phyloP scores from a whole-genome alignment of 2,797 vertebrate genomes.

The Menidia menidia region DNA sequence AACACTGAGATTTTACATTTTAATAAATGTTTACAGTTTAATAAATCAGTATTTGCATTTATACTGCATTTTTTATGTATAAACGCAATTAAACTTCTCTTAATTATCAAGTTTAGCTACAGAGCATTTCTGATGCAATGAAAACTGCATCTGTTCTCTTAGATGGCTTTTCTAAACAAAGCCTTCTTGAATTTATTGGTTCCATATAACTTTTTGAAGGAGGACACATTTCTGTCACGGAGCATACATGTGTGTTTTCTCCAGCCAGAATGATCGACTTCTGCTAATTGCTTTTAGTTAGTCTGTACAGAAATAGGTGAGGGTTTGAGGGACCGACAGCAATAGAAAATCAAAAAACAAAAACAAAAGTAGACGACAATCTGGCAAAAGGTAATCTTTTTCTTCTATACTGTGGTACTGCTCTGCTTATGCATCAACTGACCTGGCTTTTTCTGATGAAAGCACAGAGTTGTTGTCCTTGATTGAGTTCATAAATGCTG shows the following conservation, averaged over 20 bases:
- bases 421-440: slow-evolving; percentile 26
- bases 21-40: slow-evolving; percentile 10
- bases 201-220: slow-evolving; percentile 9
- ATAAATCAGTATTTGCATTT: not conserved
- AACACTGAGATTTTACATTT: slow-evolving; percentile 18
- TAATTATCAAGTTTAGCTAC: slow-evolving; percentile 18
- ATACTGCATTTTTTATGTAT: slow-evolving; percentile 7
- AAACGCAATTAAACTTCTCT: slow-evolving; percentile 8
- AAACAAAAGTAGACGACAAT: not conserved
- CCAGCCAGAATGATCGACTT: slow-evolving; percentile 49
- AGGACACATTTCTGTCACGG: slow-evolving; percentile 42
- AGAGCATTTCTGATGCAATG: slow-evolving; percentile 12
- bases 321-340: slow-evolving; percentile 6
- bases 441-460: slow-evolving; percentile 31
- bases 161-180: slow-evolving; percentile 40
- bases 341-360: not conserved
- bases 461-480: slow-evolving; percentile 57
- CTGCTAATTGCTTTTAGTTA: slow-evolving; percentile 26
- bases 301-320: slow-evolving; percentile 34
- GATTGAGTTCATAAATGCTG: slow-evolving; percentile 60
- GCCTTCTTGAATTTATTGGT: slow-evolving; percentile 26
- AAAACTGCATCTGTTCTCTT: slow-evolving; percentile 2
- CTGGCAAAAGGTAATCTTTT: slow-evolving; percentile 3
- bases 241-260: slow-evolving; percentile 45
- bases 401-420: slow-evolving; percentile 6